Evolutionary conservation across 2,888 invertebrate genomes (phyloP).

Genomic region (Altica lythri): DNA sequence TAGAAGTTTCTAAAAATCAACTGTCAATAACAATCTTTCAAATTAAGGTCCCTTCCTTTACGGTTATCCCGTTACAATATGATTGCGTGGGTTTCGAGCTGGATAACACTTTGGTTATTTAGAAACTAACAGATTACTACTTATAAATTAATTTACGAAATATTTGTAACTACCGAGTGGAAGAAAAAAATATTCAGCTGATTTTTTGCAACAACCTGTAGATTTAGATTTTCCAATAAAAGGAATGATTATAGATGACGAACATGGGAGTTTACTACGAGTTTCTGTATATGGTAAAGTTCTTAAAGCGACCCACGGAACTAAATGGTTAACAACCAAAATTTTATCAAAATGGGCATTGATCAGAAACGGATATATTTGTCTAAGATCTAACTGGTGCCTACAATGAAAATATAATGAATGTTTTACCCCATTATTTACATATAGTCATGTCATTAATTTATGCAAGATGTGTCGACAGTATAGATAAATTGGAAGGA

Average conservation of each 20-base stretch:
- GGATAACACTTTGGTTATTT: constrained; percentile 74
- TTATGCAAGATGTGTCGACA: constrained; percentile 70
- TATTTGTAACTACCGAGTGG: constrained; percentile 65
- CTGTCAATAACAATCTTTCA: too few species aligned
- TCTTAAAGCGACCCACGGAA: constrained; percentile 70
- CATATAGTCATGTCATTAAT: constrained; percentile 69
- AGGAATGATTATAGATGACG: constrained; percentile 71
- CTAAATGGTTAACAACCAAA: constrained; percentile 60
- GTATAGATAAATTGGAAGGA: constrained; percentile 57
- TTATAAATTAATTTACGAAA: constrained; percentile 65
- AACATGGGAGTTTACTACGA: constrained; percentile 64
- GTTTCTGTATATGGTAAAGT: constrained; percentile 66
- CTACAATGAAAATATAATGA: constrained; percentile 61
- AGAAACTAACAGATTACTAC: constrained; percentile 69
- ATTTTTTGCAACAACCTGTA: constrained; percentile 60
- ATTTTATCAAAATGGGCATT: constrained; percentile 65
- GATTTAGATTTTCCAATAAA: constrained; percentile 70
- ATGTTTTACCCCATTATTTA: constrained; percentile 73
- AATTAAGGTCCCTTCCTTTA: too few species aligned
- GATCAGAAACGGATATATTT: constrained; percentile 62
- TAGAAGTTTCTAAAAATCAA: too few species aligned
- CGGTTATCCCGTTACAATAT: too few species aligned
- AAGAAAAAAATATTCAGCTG: constrained; percentile 61
- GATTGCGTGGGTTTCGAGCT: constrained; percentile 77
- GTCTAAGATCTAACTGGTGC: constrained; percentile 63